Conservation (phyloP, 92 coral and sea anemone species). For the Ricordea florida region DNA sequence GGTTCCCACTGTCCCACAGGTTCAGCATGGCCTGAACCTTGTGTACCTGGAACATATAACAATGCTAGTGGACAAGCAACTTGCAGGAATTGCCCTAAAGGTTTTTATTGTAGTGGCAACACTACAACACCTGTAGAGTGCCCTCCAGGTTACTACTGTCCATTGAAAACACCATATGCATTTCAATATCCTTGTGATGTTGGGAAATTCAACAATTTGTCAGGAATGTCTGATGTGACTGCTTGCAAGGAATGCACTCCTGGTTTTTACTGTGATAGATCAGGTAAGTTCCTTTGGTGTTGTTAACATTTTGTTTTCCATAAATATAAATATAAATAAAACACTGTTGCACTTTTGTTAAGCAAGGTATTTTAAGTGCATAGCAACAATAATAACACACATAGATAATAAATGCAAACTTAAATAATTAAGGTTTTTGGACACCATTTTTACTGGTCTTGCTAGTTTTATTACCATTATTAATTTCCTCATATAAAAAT, state of each 20-base stretch:
- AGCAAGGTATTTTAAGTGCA: no score
- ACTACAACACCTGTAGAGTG: constrained; percentile 83
- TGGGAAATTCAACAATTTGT: constrained; percentile 90
- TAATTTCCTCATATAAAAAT: no score
- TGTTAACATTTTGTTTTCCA: not conserved
- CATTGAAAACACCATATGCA: constrained; percentile 60
- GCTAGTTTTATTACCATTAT: no score
- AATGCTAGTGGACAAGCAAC: constrained; percentile 78
- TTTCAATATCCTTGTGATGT: constrained; percentile 72
- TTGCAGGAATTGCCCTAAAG: constrained; percentile 82
- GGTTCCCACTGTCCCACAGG: constrained; percentile 82
- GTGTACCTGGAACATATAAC: constrained; percentile 81
- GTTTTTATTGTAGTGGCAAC: constrained; percentile 90
- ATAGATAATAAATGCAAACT: no score
- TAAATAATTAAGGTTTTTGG: no score
- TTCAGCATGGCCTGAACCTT: constrained; percentile 78
- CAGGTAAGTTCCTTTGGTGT: constrained; percentile 49
- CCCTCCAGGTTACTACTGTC: constrained; percentile 92
- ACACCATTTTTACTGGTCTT: no score
- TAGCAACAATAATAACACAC: no score
- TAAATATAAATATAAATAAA: no score
- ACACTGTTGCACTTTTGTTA: no score
- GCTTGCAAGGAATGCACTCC: constrained; percentile 92
- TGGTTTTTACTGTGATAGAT: constrained; percentile 85
- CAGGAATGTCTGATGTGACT: constrained; percentile 65